Percentiles rank a stretch among this genome's conserved stretches.
Conservation (phyloP, 2,888 invertebrate species). For the Girardia tigrina region DNA sequence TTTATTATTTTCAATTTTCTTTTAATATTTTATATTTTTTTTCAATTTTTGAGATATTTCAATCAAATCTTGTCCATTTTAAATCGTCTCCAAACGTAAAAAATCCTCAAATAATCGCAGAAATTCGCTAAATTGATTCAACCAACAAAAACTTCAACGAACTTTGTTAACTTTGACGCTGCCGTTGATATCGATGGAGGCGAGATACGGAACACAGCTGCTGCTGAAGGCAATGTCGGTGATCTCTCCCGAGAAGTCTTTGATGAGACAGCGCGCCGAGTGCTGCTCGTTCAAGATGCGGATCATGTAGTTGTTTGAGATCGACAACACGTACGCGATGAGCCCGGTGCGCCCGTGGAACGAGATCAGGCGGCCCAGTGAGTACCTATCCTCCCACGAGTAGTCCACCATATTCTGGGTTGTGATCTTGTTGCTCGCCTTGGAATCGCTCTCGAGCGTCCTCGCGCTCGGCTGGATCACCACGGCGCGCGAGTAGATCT, state of each 20-base stretch:
- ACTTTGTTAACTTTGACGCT: not conserved
- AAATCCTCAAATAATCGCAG: no score
- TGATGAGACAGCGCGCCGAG: not conserved
- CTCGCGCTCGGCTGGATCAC: not conserved
- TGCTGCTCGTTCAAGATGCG: not conserved
- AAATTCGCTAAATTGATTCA: no score
- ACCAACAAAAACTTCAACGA: no score
- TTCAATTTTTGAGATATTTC: no score
- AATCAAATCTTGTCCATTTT: no score
- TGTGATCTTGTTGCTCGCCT: not conserved
- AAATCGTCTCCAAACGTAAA: no score
- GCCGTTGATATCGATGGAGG: constrained; percentile 9
- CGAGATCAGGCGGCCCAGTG: not conserved
- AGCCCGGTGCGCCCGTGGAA: not conserved
- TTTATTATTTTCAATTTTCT: no score
- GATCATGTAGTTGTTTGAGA: constrained; percentile 4
- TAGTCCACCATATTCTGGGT: not conserved
- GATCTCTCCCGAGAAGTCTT: not conserved
- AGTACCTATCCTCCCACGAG: not conserved
- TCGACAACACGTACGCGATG: not conserved
- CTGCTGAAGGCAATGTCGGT: not conserved
- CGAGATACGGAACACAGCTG: not conserved
- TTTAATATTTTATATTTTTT: no score
- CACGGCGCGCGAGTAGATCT: not conserved
- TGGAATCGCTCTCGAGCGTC: not conserved